phyloP scores from a whole-genome alignment of 2,113 vertebrate species.

The Phodopus roborovskii region DNA sequence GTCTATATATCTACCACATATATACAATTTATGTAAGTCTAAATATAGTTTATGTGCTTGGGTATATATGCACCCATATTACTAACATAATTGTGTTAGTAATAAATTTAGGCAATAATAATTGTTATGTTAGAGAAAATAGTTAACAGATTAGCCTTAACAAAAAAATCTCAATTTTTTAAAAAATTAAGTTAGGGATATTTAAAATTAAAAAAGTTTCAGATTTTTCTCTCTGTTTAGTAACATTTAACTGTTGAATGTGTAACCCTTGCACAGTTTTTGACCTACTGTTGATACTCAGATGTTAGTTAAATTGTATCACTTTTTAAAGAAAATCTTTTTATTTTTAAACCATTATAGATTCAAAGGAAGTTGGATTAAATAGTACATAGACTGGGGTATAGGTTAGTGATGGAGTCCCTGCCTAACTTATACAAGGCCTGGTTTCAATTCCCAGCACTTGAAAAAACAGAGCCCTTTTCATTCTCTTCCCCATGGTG shows the following conservation, averaged over 20 bases:
- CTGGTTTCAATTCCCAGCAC: background rate
- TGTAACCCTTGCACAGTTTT: background rate
- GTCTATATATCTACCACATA: background rate
- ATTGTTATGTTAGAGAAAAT: slow-evolving; percentile 34
- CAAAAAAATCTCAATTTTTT: slow-evolving; percentile 66
- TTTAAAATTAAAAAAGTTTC: background rate
- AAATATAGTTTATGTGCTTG: background rate
- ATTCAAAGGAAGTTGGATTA: slow-evolving; percentile 30
- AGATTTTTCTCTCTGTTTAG: background rate
- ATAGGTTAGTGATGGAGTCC: background rate
- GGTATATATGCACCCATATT: background rate
- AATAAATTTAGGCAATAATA: slow-evolving; percentile 81
- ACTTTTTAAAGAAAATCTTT: background rate
- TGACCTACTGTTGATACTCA: slow-evolving; percentile 15
- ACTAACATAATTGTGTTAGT: slow-evolving; percentile 44
- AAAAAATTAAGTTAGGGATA: slow-evolving; percentile 39
- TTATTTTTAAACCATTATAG: slow-evolving; percentile 43
- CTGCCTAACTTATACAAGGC: background rate
- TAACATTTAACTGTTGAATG: slow-evolving; percentile 8
- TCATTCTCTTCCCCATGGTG: background rate
- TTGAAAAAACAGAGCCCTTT: background rate
- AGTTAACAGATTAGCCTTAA: slow-evolving; percentile 46
- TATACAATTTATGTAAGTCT: background rate
- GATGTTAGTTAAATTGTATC: slow-evolving; percentile 39
- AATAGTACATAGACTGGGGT: background rate